Percentiles rank a stretch among this genome's conserved stretches.
Conservation (phyloP, 2,888 invertebrate species). For the Lissonota sp. region DNA sequence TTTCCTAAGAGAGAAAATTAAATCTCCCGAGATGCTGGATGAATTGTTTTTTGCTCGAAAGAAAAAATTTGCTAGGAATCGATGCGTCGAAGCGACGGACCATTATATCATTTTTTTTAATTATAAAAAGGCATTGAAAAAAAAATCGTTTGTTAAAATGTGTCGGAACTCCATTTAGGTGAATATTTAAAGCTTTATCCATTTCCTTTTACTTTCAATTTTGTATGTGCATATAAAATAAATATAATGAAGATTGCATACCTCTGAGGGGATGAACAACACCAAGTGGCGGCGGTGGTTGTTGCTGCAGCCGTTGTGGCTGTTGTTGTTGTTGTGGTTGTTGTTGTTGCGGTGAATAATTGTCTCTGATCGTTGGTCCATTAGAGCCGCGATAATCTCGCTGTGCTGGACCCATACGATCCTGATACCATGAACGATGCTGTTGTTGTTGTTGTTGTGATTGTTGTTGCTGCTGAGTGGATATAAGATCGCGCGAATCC, state of each 20-base stretch:
- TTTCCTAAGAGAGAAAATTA: background rate
- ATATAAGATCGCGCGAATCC: slow-evolving; percentile 61
- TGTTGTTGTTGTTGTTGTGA: slow-evolving; percentile 44
- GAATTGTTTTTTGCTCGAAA: slow-evolving; percentile 2
- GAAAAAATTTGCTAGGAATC: slow-evolving; percentile 14
- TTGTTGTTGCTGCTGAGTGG: slow-evolving; percentile 41
- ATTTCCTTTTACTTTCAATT: no score
- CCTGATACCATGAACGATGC: slow-evolving; percentile 67
- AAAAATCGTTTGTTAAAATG: no score
- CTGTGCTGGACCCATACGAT: slow-evolving; percentile 48
- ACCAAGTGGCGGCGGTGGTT: slow-evolving; percentile 79
- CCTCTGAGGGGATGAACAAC: slow-evolving; percentile 80
- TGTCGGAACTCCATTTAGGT: no score
- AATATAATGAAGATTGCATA: no score
- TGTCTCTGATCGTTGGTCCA: slow-evolving; percentile 68
- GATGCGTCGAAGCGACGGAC: slow-evolving; percentile 19
- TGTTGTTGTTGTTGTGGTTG: no score
- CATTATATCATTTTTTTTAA: background rate
- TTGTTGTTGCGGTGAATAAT: no score
- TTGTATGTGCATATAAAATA: no score
- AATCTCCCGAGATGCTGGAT: background rate
- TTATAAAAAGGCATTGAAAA: no score
- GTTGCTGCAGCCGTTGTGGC: slow-evolving; percentile 48
- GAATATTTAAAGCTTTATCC: no score
- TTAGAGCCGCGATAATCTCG: no score